Base-by-base conservation (phyloP, 1,140 invertebrate genomes). In the Magallana angulata region DNA sequence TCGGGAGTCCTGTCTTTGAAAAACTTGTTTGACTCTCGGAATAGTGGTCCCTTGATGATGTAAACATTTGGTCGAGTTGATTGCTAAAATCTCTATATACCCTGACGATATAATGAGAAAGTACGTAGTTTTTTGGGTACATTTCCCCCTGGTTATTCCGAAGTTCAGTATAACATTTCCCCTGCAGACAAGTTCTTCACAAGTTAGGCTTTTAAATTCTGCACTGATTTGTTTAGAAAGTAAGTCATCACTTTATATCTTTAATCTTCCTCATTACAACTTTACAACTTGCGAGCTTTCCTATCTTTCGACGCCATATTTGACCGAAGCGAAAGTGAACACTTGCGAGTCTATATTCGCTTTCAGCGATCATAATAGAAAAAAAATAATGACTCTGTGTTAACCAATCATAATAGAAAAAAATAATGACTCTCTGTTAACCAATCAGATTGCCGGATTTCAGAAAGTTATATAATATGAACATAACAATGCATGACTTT, bases 101-200 rank as follows among this genome's bases (percentile, higher is more conserved):
- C 85, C 62, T 86, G 85, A 7, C 76, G 18, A 82, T 86, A 86
- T 14, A 24, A 60, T 56, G 16, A 24, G 3, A 86, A 8, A 48
- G 81, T 87, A 1, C 30, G 82, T 71, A 1, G 36, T 83, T 87
- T 68, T 87, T 87, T n/a, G 68, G n/a, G n/a, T n/a, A 87, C 30
- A 82, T 64, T 83, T 87, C 85, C 12, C 85, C 59, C 3, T 87
- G 83, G 16, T 64, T 82, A 48, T 87, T 64, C 2, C 80, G 12
- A 12, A 81, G 24, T 57, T 87, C 80, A 36, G 36, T 59, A 68
- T 87, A 87, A 64, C 83, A 36, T 83, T 5, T 87, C 4, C 58
- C 30, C 16, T 64, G 85, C 3, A 16, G 68, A 16, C 18, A 36
- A 76, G 9, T 12, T 9, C 59, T 60, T 60, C 59, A 16, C 16